Conservation (phyloP, 2,888 invertebrate genomes). For the Andrena hattorfiana region DNA sequence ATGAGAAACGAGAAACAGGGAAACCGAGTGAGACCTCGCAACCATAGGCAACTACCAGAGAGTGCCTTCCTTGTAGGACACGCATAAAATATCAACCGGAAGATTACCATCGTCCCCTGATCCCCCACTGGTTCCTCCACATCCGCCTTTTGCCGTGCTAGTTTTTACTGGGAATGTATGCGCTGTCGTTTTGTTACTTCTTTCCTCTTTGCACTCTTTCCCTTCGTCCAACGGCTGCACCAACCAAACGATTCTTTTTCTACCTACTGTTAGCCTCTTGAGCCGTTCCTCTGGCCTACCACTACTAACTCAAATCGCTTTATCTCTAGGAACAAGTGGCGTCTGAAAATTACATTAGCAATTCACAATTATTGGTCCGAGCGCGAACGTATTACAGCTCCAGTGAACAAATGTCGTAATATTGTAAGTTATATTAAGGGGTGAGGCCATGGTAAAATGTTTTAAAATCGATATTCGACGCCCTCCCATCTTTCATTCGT, state of each 20-base stretch:
- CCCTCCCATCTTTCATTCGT: no score
- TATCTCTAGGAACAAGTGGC: constrained; percentile 68
- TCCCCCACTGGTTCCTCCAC: constrained; percentile 72
- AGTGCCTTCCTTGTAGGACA: constrained; percentile 77
- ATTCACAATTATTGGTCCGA: constrained; percentile 57
- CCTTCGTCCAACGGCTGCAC: constrained; percentile 51
- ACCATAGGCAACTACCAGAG: constrained; percentile 51
- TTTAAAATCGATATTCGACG: no score
- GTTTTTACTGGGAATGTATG: constrained; percentile 80
- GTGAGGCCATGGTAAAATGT: no score
- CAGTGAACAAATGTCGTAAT: no score
- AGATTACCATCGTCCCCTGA: constrained; percentile 80
- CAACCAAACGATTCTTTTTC: constrained; percentile 62
- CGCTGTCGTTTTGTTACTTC: constrained; percentile 80
- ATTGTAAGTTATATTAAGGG: no score
- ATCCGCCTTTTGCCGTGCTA: constrained; percentile 77
- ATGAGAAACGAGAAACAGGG: constrained; percentile 19
- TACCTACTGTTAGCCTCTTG: constrained; percentile 53
- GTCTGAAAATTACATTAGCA: constrained; percentile 68
- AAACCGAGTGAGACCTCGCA: constrained; percentile 25
- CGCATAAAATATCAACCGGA: constrained; percentile 83
- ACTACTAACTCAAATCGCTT: constrained; percentile 41
- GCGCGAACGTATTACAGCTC: constrained; percentile 31
- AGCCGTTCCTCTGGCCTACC: constrained; percentile 50
- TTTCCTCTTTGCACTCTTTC: constrained; percentile 56